These are phyloP conservation scores for Grapholita molesta DNA, from an alignment of 1,140 invertebrate genomes.

Conservation along the genomic window DNA sequence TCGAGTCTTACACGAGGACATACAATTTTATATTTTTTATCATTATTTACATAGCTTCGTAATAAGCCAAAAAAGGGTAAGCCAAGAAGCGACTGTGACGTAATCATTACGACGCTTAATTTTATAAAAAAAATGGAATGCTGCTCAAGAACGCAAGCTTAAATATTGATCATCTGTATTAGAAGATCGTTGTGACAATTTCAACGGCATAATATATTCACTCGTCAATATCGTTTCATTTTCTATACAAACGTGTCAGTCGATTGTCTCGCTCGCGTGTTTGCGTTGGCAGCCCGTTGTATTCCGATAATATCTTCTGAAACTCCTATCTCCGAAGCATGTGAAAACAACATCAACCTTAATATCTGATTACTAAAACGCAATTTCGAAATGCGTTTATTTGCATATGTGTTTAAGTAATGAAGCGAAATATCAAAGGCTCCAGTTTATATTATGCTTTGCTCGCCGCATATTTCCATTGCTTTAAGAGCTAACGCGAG, in stretches of 20 bases:
- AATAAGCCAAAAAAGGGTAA: too few species aligned
- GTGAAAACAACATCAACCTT: not conserved
- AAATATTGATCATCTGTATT: too few species aligned
- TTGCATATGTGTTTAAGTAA: not conserved
- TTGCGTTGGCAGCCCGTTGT: not conserved
- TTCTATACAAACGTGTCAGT: not conserved
- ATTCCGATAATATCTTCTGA: not conserved
- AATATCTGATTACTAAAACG: not conserved
- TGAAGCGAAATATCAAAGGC: not conserved
- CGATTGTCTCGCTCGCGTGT: not conserved
- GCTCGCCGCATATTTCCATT: not conserved
- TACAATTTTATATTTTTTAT: too few species aligned
- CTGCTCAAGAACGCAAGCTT: too few species aligned
- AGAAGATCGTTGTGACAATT: too few species aligned
- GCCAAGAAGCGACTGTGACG: too few species aligned
- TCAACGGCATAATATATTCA: not conserved
- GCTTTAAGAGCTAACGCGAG: not conserved
- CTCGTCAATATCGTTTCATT: not conserved
- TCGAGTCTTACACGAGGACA: too few species aligned
- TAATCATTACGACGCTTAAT: too few species aligned
- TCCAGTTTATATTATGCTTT: not conserved
- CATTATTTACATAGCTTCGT: too few species aligned
- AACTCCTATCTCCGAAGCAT: not conserved
- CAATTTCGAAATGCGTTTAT: not conserved
- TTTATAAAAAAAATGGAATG: too few species aligned